Evolutionary conservation across 2,113 vertebrate species (phyloP).

Genomic region (Alexandromys fortis): DNA sequence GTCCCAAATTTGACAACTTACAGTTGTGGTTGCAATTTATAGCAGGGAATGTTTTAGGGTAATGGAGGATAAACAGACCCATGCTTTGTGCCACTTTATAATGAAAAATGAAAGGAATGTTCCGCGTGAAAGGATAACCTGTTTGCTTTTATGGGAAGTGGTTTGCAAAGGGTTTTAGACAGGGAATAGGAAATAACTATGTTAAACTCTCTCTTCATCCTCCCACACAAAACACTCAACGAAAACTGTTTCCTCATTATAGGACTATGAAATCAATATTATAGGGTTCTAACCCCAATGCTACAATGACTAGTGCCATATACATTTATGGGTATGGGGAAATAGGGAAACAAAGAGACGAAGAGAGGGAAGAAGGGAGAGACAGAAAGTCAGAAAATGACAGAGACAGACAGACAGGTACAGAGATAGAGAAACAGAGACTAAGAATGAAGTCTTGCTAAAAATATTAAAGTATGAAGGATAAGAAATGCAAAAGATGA

Average conservation of each 20-base stretch:
- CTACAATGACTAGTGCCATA: not conserved
- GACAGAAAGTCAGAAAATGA: not conserved
- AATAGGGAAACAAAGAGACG: accelerated
- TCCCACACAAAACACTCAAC: not conserved
- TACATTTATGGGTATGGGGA: not conserved
- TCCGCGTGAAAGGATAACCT: not conserved
- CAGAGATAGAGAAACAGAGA: not conserved
- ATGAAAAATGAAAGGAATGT: not conserved
- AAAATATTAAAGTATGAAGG: not conserved
- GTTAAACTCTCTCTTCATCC: not conserved
- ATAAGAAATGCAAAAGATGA: not conserved
- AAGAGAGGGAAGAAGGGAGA: not conserved
- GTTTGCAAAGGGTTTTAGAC: not conserved
- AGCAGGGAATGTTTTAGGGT: not conserved
- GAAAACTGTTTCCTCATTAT: not conserved
- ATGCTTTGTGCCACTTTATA: not conserved
- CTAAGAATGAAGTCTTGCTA: not conserved
- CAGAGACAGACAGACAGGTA: not conserved
- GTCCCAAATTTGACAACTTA: not conserved
- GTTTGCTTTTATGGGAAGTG: not conserved
- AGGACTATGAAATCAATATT: not conserved
- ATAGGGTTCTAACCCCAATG: not conserved
- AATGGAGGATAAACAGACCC: not conserved
- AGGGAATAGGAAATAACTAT: not conserved
- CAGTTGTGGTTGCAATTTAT: not conserved